These are phyloP conservation scores for Drosophila ercepeae DNA, from an alignment of 1,140 invertebrate species.

Conservation along the genomic window DNA sequence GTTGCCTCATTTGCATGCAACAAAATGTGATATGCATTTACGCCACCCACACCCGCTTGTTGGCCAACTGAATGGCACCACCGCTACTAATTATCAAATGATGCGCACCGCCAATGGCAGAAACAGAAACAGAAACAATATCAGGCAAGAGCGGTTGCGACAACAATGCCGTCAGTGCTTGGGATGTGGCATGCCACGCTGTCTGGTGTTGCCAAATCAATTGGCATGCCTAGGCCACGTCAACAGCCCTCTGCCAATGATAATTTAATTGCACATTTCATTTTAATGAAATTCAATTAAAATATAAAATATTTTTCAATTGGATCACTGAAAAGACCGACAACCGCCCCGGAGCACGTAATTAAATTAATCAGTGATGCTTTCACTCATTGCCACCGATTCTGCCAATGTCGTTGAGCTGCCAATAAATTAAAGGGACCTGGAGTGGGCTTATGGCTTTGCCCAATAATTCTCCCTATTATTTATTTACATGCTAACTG, in stretches of 20 bases:
- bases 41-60: background rate
- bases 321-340: constrained; percentile 36
- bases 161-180: constrained; percentile 37
- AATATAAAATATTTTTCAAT: constrained; percentile 63
- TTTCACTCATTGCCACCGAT: constrained; percentile 38
- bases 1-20: constrained; percentile 39
- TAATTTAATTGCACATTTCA: constrained; percentile 63
- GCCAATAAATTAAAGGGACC: constrained; percentile 13
- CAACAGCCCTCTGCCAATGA: constrained; percentile 31
- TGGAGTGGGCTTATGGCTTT: background rate
- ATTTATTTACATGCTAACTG: constrained; percentile 27
- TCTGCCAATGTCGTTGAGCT: constrained; percentile 19
- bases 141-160: constrained; percentile 2
- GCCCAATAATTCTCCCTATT: constrained; percentile 20
- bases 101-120: constrained; percentile 29
- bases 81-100: constrained; percentile 54
- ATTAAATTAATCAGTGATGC: constrained; percentile 53
- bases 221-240: constrained; percentile 18
- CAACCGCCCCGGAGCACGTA: constrained; percentile 13
- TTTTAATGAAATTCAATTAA: constrained; percentile 70
- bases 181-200: constrained; percentile 20
- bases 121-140: constrained; percentile 6
- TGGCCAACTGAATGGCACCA: constrained; percentile 17
- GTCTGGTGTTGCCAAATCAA: constrained; percentile 31
- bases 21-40: constrained; percentile 18